Evolutionary conservation across 2,888 invertebrate genomes (phyloP).

Genomic region (Dynastes tityus): DNA sequence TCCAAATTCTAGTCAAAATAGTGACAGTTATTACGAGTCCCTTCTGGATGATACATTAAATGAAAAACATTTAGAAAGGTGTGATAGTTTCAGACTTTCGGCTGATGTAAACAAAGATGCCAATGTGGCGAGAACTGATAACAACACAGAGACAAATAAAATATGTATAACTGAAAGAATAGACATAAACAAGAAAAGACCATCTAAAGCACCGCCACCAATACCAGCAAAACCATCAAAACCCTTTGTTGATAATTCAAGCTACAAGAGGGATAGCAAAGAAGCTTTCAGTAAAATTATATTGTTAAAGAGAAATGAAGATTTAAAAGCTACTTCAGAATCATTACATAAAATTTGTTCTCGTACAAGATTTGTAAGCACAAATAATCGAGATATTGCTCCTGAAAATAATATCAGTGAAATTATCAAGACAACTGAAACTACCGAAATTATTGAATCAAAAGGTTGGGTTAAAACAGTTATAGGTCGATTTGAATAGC

Average conservation of each 20-base stretch:
- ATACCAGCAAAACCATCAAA: constrained; percentile 76
- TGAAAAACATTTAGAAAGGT: constrained; percentile 64
- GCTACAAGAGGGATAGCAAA: constrained; percentile 31
- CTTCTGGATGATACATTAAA: constrained; percentile 66
- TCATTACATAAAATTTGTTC: constrained; percentile 28
- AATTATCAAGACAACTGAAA: constrained; percentile 41
- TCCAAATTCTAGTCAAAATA: constrained; percentile 65
- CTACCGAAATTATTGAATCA: constrained; percentile 55
- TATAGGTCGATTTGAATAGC: constrained; percentile 80
- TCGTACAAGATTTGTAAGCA: constrained; percentile 4
- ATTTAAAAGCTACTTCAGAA: constrained; percentile 28
- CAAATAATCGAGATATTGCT: neutral
- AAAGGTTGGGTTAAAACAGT: constrained; percentile 85
- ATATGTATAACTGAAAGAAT: constrained; percentile 44
- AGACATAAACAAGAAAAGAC: constrained; percentile 61
- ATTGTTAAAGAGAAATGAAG: constrained; percentile 21
- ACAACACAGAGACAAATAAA: constrained; percentile 56
- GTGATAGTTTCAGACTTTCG: constrained; percentile 58
- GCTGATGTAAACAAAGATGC: neutral
- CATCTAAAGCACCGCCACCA: constrained; percentile 76
- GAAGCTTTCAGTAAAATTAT: constrained; percentile 10
- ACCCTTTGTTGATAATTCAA: constrained; percentile 53
- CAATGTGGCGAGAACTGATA: neutral
- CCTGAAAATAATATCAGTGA: constrained; percentile 36
- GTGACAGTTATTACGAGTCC: constrained; percentile 67